These are phyloP conservation scores for Limnephilus auricula DNA, from an alignment of 2,888 invertebrate genomes.

Conservation along the genomic window DNA sequence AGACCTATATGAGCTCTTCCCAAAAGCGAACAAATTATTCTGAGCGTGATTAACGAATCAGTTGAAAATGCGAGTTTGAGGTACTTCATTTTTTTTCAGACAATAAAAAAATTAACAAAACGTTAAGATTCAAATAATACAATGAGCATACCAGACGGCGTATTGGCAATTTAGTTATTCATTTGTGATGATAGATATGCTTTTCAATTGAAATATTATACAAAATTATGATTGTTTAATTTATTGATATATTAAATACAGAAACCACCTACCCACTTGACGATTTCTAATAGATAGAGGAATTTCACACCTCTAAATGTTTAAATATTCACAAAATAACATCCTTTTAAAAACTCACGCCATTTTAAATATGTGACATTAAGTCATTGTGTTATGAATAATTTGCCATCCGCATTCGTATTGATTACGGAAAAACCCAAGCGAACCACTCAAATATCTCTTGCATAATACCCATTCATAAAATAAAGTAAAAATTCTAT, in stretches of 20 bases:
- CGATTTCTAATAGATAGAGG: neutral
- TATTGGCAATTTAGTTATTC: neutral
- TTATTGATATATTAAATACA: neutral
- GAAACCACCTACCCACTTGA: neutral
- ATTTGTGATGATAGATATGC: neutral
- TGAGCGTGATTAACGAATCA: neutral
- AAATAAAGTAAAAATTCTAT: neutral
- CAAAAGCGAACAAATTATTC: too few relatives aligned
- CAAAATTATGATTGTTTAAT: neutral
- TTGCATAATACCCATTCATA: neutral
- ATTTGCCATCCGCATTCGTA: constrained; percentile 10
- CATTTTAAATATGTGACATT: neutral
- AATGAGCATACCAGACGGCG: neutral
- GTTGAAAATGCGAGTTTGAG: neutral
- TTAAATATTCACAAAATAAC: constrained; percentile 20
- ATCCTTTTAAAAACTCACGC: neutral
- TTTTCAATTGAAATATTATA: neutral
- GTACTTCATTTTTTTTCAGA: too few relatives aligned
- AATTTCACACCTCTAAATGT: constrained; percentile 20
- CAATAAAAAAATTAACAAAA: too few relatives aligned
- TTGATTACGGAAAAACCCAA: constrained; percentile 19
- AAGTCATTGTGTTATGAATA: constrained; percentile 9
- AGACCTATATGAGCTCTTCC: too few relatives aligned
- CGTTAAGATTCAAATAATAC: neutral
- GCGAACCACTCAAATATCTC: neutral